Evolutionary conservation across 2,888 invertebrate genomes (phyloP), one percentile per base, ranked within the genome.

Genomic region (Drosophila fungiperda): DNA sequence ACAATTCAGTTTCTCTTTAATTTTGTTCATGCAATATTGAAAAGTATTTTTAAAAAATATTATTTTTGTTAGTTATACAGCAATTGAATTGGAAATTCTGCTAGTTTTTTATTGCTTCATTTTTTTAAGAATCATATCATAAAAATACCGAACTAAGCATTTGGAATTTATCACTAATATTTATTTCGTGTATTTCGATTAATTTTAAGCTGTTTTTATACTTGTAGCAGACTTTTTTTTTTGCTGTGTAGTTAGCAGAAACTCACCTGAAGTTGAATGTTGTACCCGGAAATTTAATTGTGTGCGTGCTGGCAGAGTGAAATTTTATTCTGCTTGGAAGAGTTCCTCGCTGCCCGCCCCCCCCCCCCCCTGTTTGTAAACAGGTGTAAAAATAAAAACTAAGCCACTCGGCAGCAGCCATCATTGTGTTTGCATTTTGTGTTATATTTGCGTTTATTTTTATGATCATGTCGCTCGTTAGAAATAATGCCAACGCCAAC

Each of bases 401-500:
- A 88, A 85, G 85, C 83, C 83, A 85, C 88, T 85, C 81, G 69
- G 42, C 5, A 29, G 55, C 68, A 50, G 57, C 65, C 83, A 73
- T 76, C 81, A 68, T 68, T 81, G 80, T 83, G 85, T 84, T 82
- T 78, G 85, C 80, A 78, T 82, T 81, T 76, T 82, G 84, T 80
- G 80, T 85, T 85, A 83, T 83, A 83, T 83, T 86, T 87, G 85
- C 89, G 89, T 89, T 87, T 87, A 87, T 87, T 87, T 87, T 87
- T 87, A 87, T 87, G 87, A 89, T 89, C 87, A 89, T 89, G 87
- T 87, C 73, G 81, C 89, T 87, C 87, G 87, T 87, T 87, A 87
- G 74, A 84, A 88, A 75, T 87, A 89, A 87, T 84, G 87, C 81
- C 82, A 77, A 65, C 73, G 82, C 81, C 86, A 74, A 66, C 81